Conservation (phyloP, 2,797 vertebrate species). For the Phrynocephalus guinanensis region DNA sequence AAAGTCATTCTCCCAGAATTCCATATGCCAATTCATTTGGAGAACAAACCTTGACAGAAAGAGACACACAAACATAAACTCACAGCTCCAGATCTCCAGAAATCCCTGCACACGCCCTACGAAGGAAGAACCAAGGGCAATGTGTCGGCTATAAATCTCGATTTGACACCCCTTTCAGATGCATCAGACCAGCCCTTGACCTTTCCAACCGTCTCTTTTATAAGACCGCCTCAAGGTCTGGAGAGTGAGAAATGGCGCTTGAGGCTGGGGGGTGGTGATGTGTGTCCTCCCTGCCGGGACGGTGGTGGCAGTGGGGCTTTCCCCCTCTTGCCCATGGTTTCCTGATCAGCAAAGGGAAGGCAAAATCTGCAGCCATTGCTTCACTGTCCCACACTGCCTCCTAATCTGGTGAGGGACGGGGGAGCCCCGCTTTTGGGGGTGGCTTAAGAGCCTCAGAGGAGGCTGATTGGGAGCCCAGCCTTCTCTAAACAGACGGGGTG, state of each 20-base stretch:
- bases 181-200: slow-evolving; percentile 67
- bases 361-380: background rate
- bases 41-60: too few species aligned
- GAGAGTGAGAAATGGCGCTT: slow-evolving; percentile 62
- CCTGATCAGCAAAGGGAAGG: too few species aligned
- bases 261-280: background rate
- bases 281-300: background rate
- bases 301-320: too few species aligned
- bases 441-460: background rate
- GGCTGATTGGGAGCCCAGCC: background rate
- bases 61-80: too few species aligned
- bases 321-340: background rate
- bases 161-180: slow-evolving; percentile 53
- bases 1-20: too few species aligned
- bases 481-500: background rate
- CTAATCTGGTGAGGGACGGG: background rate
- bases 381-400: background rate
- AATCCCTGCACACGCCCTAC: background rate
- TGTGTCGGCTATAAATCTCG: slow-evolving; percentile 53
- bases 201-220: slow-evolving; percentile 58
- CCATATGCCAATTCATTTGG: too few species aligned
- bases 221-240: slow-evolving; percentile 55
- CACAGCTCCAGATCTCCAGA: too few species aligned
- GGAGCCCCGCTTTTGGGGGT: background rate
- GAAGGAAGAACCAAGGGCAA: too few species aligned